A percentile compares a stretch with the other conserved stretches of the same genome.
phyloP scores from a whole-genome alignment of 2,888 invertebrate species.

The Clitarchus hookeri region DNA sequence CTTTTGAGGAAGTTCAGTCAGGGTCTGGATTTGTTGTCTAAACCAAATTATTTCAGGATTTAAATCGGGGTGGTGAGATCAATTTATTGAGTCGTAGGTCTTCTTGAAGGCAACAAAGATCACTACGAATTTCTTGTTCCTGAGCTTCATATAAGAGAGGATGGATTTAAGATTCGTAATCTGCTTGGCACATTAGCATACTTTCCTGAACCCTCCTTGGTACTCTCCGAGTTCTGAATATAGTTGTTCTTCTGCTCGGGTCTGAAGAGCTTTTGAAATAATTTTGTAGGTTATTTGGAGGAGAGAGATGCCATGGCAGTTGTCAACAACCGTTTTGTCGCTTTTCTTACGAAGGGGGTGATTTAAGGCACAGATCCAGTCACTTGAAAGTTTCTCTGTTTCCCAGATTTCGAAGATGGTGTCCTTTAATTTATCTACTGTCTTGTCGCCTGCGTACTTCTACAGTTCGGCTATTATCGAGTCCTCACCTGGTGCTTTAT shows the following conservation, averaged over 20 bases:
- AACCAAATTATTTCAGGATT: slow-evolving; percentile 18
- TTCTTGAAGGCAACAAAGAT: not conserved
- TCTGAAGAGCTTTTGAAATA: not conserved
- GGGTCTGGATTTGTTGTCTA: slow-evolving; percentile 19
- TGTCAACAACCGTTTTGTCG: not conserved
- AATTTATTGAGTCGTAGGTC: not conserved
- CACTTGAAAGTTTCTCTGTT: too few relatives aligned
- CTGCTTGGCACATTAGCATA: slow-evolving; percentile 16
- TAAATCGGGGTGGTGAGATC: not conserved
- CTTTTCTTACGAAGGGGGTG: not conserved
- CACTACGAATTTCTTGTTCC: not conserved
- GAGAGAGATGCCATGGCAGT: not conserved
- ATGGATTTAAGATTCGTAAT: slow-evolving; percentile 28
- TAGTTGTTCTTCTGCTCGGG: not conserved
- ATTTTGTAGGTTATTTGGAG: slow-evolving; percentile 11
- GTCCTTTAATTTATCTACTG: too few relatives aligned
- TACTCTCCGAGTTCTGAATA: not conserved
- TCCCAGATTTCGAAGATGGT: too few relatives aligned
- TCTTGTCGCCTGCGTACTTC: too few relatives aligned
- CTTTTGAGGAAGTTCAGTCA: not conserved
- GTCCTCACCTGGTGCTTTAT: too few relatives aligned
- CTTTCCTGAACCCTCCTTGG: slow-evolving; percentile 26
- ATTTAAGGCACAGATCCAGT: too few relatives aligned
- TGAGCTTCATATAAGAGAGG: slow-evolving; percentile 4
- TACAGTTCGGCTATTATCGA: too few relatives aligned